Evolutionary conservation across 2,888 invertebrate genomes (phyloP).

Genomic region (Drosophila infuscata): DNA sequence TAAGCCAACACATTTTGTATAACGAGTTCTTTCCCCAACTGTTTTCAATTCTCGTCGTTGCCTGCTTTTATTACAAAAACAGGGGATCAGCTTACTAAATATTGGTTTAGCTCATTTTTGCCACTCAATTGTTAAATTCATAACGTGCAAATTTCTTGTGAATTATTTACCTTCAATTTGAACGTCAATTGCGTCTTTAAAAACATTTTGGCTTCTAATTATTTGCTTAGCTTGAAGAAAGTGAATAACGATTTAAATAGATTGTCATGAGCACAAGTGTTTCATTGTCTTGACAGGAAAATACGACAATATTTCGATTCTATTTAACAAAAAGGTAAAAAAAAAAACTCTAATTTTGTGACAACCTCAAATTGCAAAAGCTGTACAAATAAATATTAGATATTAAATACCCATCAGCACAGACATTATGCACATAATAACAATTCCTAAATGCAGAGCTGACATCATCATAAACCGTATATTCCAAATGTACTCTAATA

Average conservation of each 20-base stretch:
- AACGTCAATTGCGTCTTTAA: slow-evolving; percentile 20
- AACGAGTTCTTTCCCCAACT: slow-evolving; percentile 54
- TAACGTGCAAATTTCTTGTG: slow-evolving; percentile 9
- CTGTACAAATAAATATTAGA: slow-evolving; percentile 45
- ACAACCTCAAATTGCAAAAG: slow-evolving; percentile 11
- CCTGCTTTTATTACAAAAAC: slow-evolving; percentile 58
- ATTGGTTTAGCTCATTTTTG: slow-evolving; percentile 52
- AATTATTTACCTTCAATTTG: slow-evolving; percentile 26
- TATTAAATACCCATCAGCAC: not conserved
- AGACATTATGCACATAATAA: not conserved
- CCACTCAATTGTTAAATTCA: slow-evolving; percentile 31
- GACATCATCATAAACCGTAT: not conserved
- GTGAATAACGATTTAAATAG: slow-evolving; percentile 41
- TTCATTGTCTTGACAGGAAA: slow-evolving; percentile 32
- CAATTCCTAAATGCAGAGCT: not conserved
- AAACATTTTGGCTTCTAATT: slow-evolving; percentile 5
- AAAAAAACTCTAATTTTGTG: not conserved
- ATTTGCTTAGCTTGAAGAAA: slow-evolving; percentile 66
- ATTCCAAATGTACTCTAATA: not conserved
- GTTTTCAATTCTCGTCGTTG: slow-evolving; percentile 13
- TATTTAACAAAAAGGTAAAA: not conserved
- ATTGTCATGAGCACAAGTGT: slow-evolving; percentile 62
- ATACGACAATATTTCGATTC: not conserved
- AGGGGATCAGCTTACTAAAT: slow-evolving; percentile 32
- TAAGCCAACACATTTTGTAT: slow-evolving; percentile 56